Evolutionary conservation across 2,113 vertebrate genomes (phyloP), one percentile per base, ranked within the genome.

Genomic region (Eretmochelys imbricata): DNA sequence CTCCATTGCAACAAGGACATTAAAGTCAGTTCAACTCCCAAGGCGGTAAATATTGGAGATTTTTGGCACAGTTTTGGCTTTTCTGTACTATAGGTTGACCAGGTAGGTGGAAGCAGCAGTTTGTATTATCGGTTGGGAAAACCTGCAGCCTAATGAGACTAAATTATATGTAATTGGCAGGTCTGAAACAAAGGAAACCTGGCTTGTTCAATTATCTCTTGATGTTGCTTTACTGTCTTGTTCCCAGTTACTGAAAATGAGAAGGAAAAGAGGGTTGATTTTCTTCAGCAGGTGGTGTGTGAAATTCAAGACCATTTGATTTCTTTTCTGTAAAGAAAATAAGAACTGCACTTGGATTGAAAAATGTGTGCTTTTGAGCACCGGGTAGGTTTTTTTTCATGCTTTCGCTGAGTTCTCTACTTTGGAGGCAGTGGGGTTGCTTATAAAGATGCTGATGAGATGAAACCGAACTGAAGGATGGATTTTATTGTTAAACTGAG

Each of bases 121-220:
- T 94, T 87, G 24, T 80, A 38, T 82, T 78, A 17, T 75, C 65
- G 49, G 4, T 49, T 95, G 94, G 91, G 80, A 78, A 89, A 95
- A 94, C 29, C n/a, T 86, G 83, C 62, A 88, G 82, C 62, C 8
- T 1, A 38, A 38, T n/a, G 17, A 69, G 19, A 72, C 92, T 88
- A 82, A 91, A 59, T 89, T 86, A 31, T n/a, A 12, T 84, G 82
- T 80, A 53, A 95, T 82, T 92, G 87, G 51, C 95, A 96, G 55
- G 51, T 82, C 72, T 93, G 87, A 96, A 91, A 95, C 87, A 88
- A 94, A 94, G 84, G 88, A 89, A 79, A 80, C 49, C 38, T 92
- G 80, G 13, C 29, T 91, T 90, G 46, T 42, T 95, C 62, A 50
- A 54, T 17, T 85, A 8, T 69, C 1, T 2, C n/a, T 93, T 59